Percentiles rank a stretch among this genome's conserved stretches.
Conservation (phyloP, 2,888 invertebrate species). For the Diarsia brunnea region DNA sequence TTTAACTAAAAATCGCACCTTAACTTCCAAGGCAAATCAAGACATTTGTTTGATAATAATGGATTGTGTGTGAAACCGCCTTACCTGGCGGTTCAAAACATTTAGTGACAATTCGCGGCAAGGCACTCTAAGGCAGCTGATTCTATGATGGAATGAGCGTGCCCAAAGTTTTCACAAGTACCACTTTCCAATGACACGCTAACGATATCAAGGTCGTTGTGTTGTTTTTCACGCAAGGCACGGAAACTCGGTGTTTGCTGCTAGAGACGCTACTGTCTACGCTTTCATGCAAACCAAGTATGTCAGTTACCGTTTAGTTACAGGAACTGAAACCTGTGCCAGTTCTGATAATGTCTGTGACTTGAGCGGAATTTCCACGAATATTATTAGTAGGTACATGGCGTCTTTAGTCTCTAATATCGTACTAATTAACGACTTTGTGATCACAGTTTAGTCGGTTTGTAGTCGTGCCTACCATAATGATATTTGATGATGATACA, state of each 20-base stretch:
- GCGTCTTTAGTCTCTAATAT: background rate
- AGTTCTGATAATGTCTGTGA: background rate
- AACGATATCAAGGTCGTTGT: background rate
- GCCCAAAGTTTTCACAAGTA: background rate
- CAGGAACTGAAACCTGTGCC: background rate
- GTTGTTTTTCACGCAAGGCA: background rate
- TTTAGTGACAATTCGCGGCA: too few relatives aligned
- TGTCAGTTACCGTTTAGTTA: too few relatives aligned
- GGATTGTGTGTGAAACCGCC: too few relatives aligned
- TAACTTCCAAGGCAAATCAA: background rate
- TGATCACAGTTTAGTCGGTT: background rate
- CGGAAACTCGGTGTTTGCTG: background rate
- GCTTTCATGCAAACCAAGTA: background rate
- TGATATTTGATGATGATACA: background rate
- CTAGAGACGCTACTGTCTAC: background rate
- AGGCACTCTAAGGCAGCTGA: too few relatives aligned
- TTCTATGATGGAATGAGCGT: background rate
- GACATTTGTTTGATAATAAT: background rate
- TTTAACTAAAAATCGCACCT: constrained; percentile 2
- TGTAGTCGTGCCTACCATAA: background rate
- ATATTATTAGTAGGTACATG: too few relatives aligned
- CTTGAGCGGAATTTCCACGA: background rate
- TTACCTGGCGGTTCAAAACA: too few relatives aligned
- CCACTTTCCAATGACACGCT: background rate
- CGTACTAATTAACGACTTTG: background rate